Evolutionary conservation across 2,797 vertebrate genomes (phyloP), one percentile per base, ranked within the genome.

Genomic region (Nyctibius grandis): DNA sequence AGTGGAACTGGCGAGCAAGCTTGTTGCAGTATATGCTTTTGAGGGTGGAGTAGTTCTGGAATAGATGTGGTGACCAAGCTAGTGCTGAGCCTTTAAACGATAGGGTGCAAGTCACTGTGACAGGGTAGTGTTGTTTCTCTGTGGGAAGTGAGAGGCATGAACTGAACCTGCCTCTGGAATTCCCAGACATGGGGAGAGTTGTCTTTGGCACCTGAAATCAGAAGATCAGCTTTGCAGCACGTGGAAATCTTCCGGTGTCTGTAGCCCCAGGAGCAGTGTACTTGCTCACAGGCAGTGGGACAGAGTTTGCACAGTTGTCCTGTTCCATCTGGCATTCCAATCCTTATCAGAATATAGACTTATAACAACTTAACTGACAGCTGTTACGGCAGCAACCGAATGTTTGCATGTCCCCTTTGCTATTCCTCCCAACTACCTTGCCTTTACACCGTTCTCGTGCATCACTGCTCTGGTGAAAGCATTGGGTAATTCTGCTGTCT

Each of bases 381-480:
- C 13, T 53, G 0, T n/a, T 26, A 5, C 28, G 3, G 1, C 33
- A 63, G 45, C 33, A 79, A 25, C 57, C 50, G 28, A 29, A 6
- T 18, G 8, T 34, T 19, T 28, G 25, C 4, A 3, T 17, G 15
- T 18, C 12, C 28, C 10, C 61, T n/a, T 36, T 65, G 61, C 75
- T 78, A 2, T 14, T 53, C 4, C 67, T 60, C 19, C 8, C 1
- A 33, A 7, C 4, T 36, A 3, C 10, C 26, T 40, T 40, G 40
- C 19, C 40, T 40, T 56, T 36, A 4, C 19, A 2, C 25, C 2
- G 9, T 34, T 33, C 34, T 18, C 1, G 0, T 38, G 59, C 15
- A 20, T 64, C 38, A 8, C 0, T 0, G 74, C 54, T 72, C 33
- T 54, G 65, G n/a, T 9, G 21, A 34, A 44, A 79, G 5, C 1